phyloP scores from a whole-genome alignment of 2,888 invertebrate species.

The Bombylius discolor region DNA sequence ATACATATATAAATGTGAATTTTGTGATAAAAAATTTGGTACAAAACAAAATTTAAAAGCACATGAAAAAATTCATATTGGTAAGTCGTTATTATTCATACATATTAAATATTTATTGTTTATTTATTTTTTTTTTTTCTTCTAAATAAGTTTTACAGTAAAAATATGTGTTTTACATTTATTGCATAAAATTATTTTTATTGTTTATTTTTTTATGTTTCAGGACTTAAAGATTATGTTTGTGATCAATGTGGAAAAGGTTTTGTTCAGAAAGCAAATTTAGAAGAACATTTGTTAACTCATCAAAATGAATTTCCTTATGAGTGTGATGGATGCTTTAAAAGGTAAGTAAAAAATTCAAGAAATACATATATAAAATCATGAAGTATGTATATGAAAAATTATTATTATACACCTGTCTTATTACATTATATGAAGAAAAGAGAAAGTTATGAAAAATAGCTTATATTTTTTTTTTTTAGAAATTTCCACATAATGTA shows the following conservation, averaged over 20 bases:
- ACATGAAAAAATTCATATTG: slow-evolving; percentile 21
- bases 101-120: too few relatives aligned
- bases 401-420: too few relatives aligned
- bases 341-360: slow-evolving; percentile 18
- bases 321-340: slow-evolving; percentile 38
- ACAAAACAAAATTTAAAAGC: slow-evolving; percentile 17
- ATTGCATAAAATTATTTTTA: not conserved
- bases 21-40: slow-evolving; percentile 17
- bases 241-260: slow-evolving; percentile 40
- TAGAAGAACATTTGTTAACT: slow-evolving; percentile 39
- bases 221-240: slow-evolving; percentile 25
- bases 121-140: too few relatives aligned
- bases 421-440: too few relatives aligned
- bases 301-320: slow-evolving; percentile 37
- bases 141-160: too few relatives aligned
- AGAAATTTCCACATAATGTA: too few relatives aligned
- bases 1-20: slow-evolving; percentile 12
- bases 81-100: slow-evolving; percentile 10
- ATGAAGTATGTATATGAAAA: too few relatives aligned
- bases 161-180: too few relatives aligned
- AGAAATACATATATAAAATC: too few relatives aligned
- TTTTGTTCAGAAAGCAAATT: slow-evolving; percentile 38
- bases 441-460: too few relatives aligned
- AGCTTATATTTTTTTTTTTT: too few relatives aligned
- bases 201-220: not conserved